Evolutionary conservation across 64 coral and sea anemone species (phyloP).

Genomic region (Platygyra sinensis): DNA sequence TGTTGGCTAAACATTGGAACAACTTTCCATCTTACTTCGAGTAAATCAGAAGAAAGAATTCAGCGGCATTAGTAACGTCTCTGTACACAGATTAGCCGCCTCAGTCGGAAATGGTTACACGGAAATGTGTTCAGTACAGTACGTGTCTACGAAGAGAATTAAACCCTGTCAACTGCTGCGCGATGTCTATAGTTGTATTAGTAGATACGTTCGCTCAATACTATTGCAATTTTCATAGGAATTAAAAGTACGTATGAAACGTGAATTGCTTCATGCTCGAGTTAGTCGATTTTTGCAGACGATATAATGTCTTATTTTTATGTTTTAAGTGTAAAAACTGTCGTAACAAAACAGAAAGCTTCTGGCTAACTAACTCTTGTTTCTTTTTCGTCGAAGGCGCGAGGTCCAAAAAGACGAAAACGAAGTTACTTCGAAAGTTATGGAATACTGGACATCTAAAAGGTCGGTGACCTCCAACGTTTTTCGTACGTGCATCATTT

Average conservation of each 20-base stretch:
- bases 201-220: too few species aligned
- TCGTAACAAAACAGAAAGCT: background rate
- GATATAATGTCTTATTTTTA: too few species aligned
- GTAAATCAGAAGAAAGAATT: background rate
- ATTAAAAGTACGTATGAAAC: too few species aligned
- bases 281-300: too few species aligned
- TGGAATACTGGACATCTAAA: background rate
- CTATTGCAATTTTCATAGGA: too few species aligned
- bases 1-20: background rate
- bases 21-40: background rate
- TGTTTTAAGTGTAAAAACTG: background rate
- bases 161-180: too few species aligned
- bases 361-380: background rate
- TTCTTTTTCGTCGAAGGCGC: background rate
- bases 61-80: background rate
- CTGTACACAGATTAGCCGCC: background rate
- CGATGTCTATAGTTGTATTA: too few species aligned
- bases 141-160: too few species aligned
- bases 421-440: conserved; percentile 20
- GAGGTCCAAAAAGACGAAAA: background rate
- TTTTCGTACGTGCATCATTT: background rate
- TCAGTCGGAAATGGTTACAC: background rate
- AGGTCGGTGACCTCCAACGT: background rate
- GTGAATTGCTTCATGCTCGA: too few species aligned
- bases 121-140: background rate